A percentile compares a stretch with the other conserved stretches of the same genome.
phyloP scores from a whole-genome alignment of 1,140 invertebrate species.

The Tetragonula clypearis region DNA sequence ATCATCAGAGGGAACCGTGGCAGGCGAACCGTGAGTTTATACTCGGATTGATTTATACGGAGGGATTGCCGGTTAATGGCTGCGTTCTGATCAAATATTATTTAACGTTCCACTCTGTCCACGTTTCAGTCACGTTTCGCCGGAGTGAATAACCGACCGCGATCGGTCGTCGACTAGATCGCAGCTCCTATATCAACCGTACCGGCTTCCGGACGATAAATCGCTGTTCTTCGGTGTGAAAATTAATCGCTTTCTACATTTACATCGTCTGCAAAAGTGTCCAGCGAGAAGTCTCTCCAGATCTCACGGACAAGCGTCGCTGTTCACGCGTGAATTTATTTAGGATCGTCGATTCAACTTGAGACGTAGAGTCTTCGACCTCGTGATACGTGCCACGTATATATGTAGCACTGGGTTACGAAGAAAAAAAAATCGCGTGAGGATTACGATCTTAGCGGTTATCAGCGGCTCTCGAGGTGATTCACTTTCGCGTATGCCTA shows the following conservation, averaged over 20 bases:
- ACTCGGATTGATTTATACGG: constrained; percentile 12
- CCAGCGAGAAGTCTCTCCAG: neutral
- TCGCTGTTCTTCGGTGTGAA: too few species aligned
- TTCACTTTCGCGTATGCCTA: constrained; percentile 5
- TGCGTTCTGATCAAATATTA: constrained; percentile 36
- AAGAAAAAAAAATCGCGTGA: neutral
- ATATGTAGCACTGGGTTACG: neutral
- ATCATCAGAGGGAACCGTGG: neutral
- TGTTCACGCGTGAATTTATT: neutral
- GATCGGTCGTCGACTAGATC: constrained; percentile 7
- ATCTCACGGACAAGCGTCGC: neutral
- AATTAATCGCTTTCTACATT: constrained; percentile 13
- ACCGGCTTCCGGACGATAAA: neutral
- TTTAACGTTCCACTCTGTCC: constrained; percentile 14
- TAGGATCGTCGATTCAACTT: neutral
- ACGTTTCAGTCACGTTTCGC: constrained; percentile 24
- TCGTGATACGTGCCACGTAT: too few species aligned
- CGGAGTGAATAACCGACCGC: constrained; percentile 19
- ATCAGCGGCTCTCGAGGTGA: constrained; percentile 7
- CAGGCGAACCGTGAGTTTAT: neutral
- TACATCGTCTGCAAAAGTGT: neutral
- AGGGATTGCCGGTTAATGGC: neutral
- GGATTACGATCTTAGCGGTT: neutral
- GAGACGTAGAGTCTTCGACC: neutral
- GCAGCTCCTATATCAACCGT: constrained; percentile 13